phyloP scores from a whole-genome alignment of 2,113 vertebrate species.

The Apteryx owenii region DNA sequence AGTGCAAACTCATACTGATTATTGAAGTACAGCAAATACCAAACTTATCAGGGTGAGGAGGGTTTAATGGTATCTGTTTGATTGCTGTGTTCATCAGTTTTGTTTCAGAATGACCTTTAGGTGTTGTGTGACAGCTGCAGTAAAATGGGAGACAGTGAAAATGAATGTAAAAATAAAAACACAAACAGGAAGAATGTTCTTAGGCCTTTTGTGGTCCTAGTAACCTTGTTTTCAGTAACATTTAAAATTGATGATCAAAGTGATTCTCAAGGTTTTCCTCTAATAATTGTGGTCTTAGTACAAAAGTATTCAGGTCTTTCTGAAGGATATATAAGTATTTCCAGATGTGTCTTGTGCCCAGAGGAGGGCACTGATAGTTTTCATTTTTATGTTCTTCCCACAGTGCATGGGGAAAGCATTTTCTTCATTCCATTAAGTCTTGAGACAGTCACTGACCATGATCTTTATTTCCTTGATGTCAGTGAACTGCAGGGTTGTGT shows the following conservation, averaged over 20 bases:
- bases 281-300: not conserved
- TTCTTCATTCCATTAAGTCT: not conserved
- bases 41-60: too few relatives aligned
- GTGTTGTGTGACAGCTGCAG: not conserved
- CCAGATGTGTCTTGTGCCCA: not conserved
- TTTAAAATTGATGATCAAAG: not conserved
- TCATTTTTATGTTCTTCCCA: not conserved
- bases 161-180: not conserved
- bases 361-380: constrained; percentile 53
- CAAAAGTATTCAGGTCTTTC: not conserved
- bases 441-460: fast-evolving
- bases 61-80: too few relatives aligned
- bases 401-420: not conserved
- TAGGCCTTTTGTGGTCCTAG: not conserved
- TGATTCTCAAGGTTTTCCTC: not conserved
- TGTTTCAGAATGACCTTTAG: not conserved
- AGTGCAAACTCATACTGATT: not conserved
- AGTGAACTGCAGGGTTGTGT: not conserved
- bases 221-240: not conserved
- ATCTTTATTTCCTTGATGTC: not conserved
- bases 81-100: not conserved
- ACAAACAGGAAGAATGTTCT: not conserved
- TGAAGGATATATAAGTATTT: not conserved
- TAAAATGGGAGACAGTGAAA: not conserved
- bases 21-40: too few relatives aligned